phyloP scores from a whole-genome alignment of 2,797 vertebrate species.

The Enoplosus armatus region DNA sequence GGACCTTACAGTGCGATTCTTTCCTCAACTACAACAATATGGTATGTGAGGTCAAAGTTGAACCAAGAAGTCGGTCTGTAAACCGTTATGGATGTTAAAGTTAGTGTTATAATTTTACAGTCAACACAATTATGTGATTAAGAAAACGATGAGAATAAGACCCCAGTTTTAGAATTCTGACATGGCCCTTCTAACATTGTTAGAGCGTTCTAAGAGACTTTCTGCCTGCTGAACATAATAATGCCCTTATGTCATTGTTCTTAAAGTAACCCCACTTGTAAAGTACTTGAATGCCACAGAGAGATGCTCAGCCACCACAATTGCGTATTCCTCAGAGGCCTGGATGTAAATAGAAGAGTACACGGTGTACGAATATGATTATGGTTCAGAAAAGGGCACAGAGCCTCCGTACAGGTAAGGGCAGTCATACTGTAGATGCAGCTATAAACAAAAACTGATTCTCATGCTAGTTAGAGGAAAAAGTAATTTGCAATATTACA shows the following conservation, averaged over 20 bases:
- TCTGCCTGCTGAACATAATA: slow-evolving; percentile 33
- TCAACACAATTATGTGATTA: neutral
- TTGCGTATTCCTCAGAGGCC: slow-evolving; percentile 51
- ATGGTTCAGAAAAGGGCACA: slow-evolving; percentile 62
- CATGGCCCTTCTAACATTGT: neutral
- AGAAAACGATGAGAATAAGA: neutral
- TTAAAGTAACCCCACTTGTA: slow-evolving; percentile 57
- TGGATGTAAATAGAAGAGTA: slow-evolving; percentile 60
- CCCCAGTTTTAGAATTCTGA: neutral
- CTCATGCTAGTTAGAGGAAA: slow-evolving; percentile 53
- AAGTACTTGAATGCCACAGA: slow-evolving; percentile 52
- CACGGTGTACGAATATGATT: slow-evolving; percentile 52
- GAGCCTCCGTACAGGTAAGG: slow-evolving; percentile 56
- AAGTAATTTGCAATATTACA: slow-evolving; percentile 65
- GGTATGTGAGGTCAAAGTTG: neutral
- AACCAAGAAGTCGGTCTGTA: neutral
- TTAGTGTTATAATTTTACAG: neutral
- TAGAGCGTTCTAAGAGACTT: slow-evolving; percentile 9
- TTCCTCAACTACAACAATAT: neutral
- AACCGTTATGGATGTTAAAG: neutral
- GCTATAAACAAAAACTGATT: slow-evolving; percentile 68
- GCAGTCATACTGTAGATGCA: slow-evolving; percentile 46
- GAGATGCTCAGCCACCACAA: slow-evolving; percentile 54
- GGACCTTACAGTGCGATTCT: neutral
- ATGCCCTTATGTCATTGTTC: slow-evolving; percentile 48